These are phyloP conservation scores for Drosophila takahashii DNA, from an alignment of 1,140 invertebrate genomes.

Conservation along the genomic window DNA sequence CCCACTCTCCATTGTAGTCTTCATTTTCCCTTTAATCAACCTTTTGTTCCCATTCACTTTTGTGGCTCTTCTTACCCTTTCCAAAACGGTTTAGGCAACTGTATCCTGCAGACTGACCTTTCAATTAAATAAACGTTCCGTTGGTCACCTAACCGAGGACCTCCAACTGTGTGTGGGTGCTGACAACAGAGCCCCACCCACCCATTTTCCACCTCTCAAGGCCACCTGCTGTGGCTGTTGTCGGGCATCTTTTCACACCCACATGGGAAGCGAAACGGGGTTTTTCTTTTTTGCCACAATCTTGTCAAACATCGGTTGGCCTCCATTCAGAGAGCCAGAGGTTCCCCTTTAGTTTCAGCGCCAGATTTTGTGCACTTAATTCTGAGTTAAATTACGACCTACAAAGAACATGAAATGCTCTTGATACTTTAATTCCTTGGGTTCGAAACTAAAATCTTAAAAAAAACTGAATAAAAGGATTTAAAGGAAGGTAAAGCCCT, in stretches of 20 bases:
- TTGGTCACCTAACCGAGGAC: constrained; percentile 30
- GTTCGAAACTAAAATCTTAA: no score
- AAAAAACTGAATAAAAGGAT: no score
- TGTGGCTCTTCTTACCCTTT: neutral
- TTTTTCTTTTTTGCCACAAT: constrained; percentile 16
- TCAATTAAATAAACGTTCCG: constrained; percentile 46
- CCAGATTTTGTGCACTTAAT: constrained; percentile 1
- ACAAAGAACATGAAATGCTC: neutral
- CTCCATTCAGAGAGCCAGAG: neutral
- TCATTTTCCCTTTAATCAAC: constrained; percentile 30
- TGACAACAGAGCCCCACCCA: constrained; percentile 1
- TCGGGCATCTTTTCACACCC: constrained; percentile 40
- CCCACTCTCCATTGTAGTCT: neutral
- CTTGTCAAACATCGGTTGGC: constrained; percentile 23
- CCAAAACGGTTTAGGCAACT: constrained; percentile 27
- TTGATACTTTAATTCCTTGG: neutral
- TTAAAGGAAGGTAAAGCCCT: no score
- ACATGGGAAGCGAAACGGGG: constrained; percentile 8
- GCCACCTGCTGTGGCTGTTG: constrained; percentile 32
- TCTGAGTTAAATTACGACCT: neutral
- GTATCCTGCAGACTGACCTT: constrained; percentile 35
- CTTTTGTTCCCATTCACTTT: constrained; percentile 27
- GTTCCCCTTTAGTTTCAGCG: neutral
- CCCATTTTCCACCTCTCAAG: constrained; percentile 12
- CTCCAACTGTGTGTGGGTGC: constrained; percentile 21